Conservation (phyloP, 2,797 vertebrate genomes). For the Sebastes matsubarae region DNA sequence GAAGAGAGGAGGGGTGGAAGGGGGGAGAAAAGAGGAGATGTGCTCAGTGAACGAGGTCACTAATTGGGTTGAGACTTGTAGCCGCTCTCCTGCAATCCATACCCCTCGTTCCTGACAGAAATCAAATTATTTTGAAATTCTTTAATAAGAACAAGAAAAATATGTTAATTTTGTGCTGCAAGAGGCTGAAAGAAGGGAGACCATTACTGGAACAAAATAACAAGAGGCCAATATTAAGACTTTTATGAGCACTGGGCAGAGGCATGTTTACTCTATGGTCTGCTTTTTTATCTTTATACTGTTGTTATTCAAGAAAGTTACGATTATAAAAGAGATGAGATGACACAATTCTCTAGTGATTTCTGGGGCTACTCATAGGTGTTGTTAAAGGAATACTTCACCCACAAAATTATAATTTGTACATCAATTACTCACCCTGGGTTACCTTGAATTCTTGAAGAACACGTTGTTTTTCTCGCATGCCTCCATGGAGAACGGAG, state of each 20-base stretch:
- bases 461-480: background rate
- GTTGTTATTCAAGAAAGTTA: background rate
- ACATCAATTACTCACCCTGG: background rate
- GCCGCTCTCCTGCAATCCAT: constrained; percentile 59
- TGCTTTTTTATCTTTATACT: background rate
- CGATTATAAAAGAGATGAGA: background rate
- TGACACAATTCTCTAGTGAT: background rate
- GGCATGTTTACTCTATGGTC: no score
- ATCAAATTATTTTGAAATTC: constrained; percentile 67
- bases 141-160: constrained; percentile 57
- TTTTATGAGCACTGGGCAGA: background rate
- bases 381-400: background rate
- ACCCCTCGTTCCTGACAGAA: constrained; percentile 56
- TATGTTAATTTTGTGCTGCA: constrained; percentile 56
- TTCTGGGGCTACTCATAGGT: background rate
- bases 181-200: background rate
- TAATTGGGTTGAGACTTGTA: constrained; percentile 77
- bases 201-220: constrained; percentile 25
- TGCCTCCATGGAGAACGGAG: background rate
- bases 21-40: constrained; percentile 27
- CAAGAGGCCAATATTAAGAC: constrained; percentile 1
- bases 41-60: constrained; percentile 68
- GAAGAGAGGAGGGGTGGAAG: background rate
- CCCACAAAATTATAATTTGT: background rate
- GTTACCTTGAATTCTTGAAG: background rate